Evolutionary conservation across 2,113 vertebrate species (phyloP).

Genomic region (Passerina amoena): DNA sequence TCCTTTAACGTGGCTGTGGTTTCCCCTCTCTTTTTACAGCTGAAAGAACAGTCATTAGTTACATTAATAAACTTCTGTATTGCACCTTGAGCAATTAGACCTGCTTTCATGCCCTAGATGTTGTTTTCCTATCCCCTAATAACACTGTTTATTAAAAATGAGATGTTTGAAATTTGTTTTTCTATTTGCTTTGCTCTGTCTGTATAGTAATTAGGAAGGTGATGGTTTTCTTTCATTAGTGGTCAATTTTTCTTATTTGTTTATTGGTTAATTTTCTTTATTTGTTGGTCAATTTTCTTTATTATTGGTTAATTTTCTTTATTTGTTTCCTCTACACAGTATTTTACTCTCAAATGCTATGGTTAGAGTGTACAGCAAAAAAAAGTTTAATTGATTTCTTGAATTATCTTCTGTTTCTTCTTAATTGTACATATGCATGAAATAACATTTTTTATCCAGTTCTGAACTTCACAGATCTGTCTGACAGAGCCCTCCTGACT

Average conservation of each 20-base stretch:
- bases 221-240: background rate
- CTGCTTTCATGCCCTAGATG: background rate
- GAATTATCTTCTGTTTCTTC: background rate
- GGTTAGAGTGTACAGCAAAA: background rate
- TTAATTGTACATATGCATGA: background rate
- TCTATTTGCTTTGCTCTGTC: background rate
- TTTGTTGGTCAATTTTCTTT: background rate
- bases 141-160: background rate
- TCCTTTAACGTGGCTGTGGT: fast-evolving
- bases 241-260: background rate
- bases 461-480: background rate
- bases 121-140: background rate
- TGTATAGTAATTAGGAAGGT: background rate
- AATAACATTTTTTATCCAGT: background rate
- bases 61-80: background rate
- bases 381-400: background rate
- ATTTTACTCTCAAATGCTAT: background rate
- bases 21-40: background rate
- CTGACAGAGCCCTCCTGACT: background rate
- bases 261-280: background rate
- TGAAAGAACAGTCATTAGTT: background rate
- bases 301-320: background rate
- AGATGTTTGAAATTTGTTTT: background rate
- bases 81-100: background rate
- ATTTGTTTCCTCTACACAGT: background rate